These are phyloP conservation scores for Lypha dubia DNA, from an alignment of 2,888 invertebrate genomes.

Conservation along the genomic window DNA sequence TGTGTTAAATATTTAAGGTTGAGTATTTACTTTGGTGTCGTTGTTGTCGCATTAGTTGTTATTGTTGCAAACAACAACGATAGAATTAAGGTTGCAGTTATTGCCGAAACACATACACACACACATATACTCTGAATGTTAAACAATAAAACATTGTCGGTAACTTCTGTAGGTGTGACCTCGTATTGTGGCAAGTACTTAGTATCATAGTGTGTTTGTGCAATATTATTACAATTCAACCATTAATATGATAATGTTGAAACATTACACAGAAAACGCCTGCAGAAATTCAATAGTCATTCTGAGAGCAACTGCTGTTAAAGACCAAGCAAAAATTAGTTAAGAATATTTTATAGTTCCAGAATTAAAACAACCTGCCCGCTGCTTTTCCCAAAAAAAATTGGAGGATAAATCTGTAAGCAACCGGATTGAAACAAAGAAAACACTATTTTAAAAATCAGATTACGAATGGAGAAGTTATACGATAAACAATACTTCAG, in stretches of 20 bases:
- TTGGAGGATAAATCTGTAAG: too few relatives aligned
- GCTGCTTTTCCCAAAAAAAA: too few relatives aligned
- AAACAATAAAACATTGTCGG: conserved; percentile 31
- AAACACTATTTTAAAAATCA: too few relatives aligned
- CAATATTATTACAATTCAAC: conserved; percentile 39
- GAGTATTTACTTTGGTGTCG: conserved; percentile 40
- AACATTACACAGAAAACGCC: conserved; percentile 1
- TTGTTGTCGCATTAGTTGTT: conserved; percentile 62
- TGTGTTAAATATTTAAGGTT: conserved; percentile 50
- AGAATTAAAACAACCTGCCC: too few relatives aligned
- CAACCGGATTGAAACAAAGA: too few relatives aligned
- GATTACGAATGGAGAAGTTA: too few relatives aligned
- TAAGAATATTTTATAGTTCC: too few relatives aligned
- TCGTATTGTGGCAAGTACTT: conserved; percentile 47
- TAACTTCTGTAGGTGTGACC: conserved; percentile 25
- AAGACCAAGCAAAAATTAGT: too few relatives aligned
- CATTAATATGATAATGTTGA: conserved; percentile 49
- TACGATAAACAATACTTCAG: too few relatives aligned
- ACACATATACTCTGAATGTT: conserved; percentile 7
- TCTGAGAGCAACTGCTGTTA: neutral
- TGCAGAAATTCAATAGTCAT: neutral
- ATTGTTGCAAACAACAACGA: conserved; percentile 33
- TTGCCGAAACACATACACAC: conserved; percentile 20
- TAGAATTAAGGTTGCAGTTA: conserved; percentile 28
- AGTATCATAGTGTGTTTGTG: conserved; percentile 12